Evolutionary conservation across 2,797 vertebrate species (phyloP).

Genomic region (Sebastes jordani): DNA sequence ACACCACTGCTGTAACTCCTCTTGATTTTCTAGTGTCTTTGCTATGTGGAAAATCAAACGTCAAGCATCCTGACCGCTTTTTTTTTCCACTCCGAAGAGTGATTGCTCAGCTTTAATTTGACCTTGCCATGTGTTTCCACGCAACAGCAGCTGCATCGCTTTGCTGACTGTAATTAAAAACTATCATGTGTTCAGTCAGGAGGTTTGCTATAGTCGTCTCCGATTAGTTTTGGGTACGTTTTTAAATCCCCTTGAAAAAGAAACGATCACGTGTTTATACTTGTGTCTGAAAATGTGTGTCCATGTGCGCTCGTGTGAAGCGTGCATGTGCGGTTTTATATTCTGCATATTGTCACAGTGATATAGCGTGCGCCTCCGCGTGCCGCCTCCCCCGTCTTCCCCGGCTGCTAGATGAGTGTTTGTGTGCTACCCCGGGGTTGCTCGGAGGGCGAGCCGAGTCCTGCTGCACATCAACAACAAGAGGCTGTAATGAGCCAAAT

Average conservation of each 20-base stretch:
- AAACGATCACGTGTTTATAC: not conserved
- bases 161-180: conserved; percentile 51
- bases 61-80: conserved; percentile 14
- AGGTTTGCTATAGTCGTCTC: conserved; percentile 27
- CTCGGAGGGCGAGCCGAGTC: conserved; percentile 70
- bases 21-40: conserved; percentile 8
- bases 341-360: not conserved
- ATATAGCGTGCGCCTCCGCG: conserved; percentile 6
- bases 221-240: conserved; percentile 20
- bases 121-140: conserved; percentile 51
- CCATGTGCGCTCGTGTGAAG: not conserved
- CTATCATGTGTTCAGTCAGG: conserved; percentile 36
- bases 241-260: conserved; percentile 4
- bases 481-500: conserved; percentile 74
- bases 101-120: conserved; percentile 48
- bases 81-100: conserved; percentile 17
- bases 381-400: not conserved
- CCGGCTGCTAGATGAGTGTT: conserved; percentile 60
- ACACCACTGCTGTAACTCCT: not conserved
- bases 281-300: not conserved
- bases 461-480: conserved; percentile 74
- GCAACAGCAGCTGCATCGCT: conserved; percentile 34
- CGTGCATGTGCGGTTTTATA: not conserved
- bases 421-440: conserved; percentile 70
- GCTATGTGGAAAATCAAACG: conserved; percentile 49